Base-by-base conservation (phyloP, 2,113 vertebrate genomes). In the Camelus dromedarius region DNA sequence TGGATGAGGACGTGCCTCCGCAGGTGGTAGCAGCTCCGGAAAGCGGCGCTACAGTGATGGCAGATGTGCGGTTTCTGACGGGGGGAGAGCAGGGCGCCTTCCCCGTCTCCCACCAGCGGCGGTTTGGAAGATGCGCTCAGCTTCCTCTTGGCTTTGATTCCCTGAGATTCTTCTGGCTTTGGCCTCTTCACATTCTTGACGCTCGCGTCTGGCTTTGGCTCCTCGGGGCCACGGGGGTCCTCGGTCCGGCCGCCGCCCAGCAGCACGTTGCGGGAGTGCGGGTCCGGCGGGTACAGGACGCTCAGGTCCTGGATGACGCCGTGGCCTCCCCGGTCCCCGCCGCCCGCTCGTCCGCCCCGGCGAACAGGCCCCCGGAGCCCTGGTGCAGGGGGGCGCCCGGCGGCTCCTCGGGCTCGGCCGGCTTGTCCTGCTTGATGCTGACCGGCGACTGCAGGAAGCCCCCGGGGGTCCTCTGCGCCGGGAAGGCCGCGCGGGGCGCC, bases 1-100 rank as follows among this genome's bases (percentile, higher is more conserved):
- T 99, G 99, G 95, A 99, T 99, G 96, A 99, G 99, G 97, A 99
- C 99, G 6, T 99, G 99, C 85, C 99, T 99, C 97, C 99, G 99
- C 97, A 99, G 99, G 98, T 99, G 99, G 86, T 99, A 99, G 98
- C 99, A 99, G 98, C 99, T 99, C 96, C 99, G 98, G 98, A 99
- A 99, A 97, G 99, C 99, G 92, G 99, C 99, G 30, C 98, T 99
- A 98, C 99, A 99, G 99, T 99, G 99, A 97, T 99, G 99, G 95
- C 99, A 99, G 98, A 99, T 99, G 96, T 99, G 99, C 97, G 99
- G 99, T 98, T 99, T 99, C 96, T 99, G 99, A 97, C 98, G 99
- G 76, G 99, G 99, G 98, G 99, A 99, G 72, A 99, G 98, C 12
- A 99, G 98, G 76, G 99, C 98, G 96, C 99, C 99, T 85, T 99